These are phyloP conservation scores for Characodon lateralis DNA, from an alignment of 2,797 vertebrate genomes.

Conservation along the genomic window DNA sequence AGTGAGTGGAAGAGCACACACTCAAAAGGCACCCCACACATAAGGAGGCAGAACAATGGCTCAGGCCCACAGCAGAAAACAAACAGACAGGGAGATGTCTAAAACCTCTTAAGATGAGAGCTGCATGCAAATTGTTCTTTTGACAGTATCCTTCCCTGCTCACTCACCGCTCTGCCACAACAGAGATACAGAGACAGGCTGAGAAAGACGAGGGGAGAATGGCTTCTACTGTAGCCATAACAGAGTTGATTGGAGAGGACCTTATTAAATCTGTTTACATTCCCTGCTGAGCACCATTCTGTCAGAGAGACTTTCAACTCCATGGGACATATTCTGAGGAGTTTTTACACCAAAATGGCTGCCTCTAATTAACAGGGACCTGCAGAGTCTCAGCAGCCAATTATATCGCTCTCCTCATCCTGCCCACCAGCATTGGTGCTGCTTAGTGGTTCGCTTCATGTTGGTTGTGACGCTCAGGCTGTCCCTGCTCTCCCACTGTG, in stretches of 20 bases:
- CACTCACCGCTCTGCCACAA: conserved; percentile 66
- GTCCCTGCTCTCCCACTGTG: conserved; percentile 62
- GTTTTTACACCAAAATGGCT: conserved; percentile 75
- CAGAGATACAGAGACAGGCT: conserved; percentile 66
- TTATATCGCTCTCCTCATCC: conserved; percentile 73
- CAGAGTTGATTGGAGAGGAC: conserved; percentile 74
- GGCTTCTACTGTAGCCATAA: conserved; percentile 64
- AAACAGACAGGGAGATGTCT: conserved; percentile 75
- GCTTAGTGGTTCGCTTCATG: conserved; percentile 73
- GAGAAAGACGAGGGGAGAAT: conserved; percentile 63
- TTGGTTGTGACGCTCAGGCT: conserved; percentile 55
- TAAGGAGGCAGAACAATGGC: conserved; percentile 62
- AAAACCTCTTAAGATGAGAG: conserved; percentile 79
- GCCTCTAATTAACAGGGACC: conserved; percentile 78
- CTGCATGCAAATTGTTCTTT: conserved; percentile 81
- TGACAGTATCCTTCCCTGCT: conserved; percentile 75
- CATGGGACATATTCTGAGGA: conserved; percentile 75
- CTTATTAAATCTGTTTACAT: conserved; percentile 83
- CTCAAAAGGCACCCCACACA: conserved; percentile 37
- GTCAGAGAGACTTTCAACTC: conserved; percentile 77
- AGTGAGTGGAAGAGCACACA: conserved; percentile 36
- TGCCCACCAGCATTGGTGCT: conserved; percentile 68
- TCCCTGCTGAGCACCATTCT: conserved; percentile 78
- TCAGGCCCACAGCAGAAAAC: conserved; percentile 69
- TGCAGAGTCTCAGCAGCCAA: conserved; percentile 76